Base-by-base conservation (phyloP, 2,888 invertebrate genomes). In the Epistrophe grossulariae region DNA sequence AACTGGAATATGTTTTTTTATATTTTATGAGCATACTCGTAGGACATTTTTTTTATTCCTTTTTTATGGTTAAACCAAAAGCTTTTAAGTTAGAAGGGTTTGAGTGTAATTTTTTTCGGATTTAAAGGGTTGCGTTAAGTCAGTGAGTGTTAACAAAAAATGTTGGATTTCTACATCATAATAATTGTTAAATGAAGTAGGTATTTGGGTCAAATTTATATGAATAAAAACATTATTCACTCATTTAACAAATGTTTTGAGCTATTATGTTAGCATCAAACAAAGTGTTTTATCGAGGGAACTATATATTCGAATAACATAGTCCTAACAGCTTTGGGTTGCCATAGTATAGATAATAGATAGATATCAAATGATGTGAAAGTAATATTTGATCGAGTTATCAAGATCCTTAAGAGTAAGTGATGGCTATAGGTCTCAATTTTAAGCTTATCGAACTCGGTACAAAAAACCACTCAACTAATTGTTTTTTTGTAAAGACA, bases 21-120 rank as follows among this genome's bases (percentile, higher is more conserved):
- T 31, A n/a, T 64, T 64, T 64, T 31, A 45, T 17, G 7, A 8
- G 28, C 15, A 66, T 31, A 3, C 31, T 66, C 7, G 8, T 13
- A 48, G 66, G 48, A 66, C 17, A 66, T 43, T 66, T 48, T 48
- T 45, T 17, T 10, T 48, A 66, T 50, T 35, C 35, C 11, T 17
- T 17, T n/a, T 66, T 66, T 31, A 45, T 43, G 62, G n/a, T 5
- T 31, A 24, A 24, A 24, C 24, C 31, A 13, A 13, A 48, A 35
- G 31, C 48, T 66, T 45, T 66, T 66, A 31, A 48, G 31, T 24
- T 24, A 15, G 13, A 48, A 48, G 31, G 48, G 48, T 50, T 48
- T 50, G 11, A 48, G 62, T 43, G 28, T 43, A 17, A 17, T 17
- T 66, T 24, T 24, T 48, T 31, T n/a, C 0, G 11, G 66, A 13